A percentile compares a stretch with the other conserved stretches of the same genome.
phyloP scores from a whole-genome alignment of 2,888 invertebrate species.

The Harmothoe impar region DNA sequence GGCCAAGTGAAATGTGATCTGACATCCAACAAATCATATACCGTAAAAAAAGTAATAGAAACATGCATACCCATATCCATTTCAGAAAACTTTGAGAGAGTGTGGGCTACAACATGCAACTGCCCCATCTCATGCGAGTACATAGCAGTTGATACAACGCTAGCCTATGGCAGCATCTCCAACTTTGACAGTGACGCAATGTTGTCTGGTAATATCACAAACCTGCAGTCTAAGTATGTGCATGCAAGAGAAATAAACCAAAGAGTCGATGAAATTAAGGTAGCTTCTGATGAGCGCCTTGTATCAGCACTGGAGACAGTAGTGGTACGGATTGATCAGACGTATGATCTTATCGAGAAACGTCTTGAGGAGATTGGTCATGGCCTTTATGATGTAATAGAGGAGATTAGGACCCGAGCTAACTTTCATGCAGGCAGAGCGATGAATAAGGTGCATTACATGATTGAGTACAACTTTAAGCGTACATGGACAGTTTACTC shows the following conservation, averaged over 20 bases:
- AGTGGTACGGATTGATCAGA: background rate
- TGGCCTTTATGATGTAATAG: background rate
- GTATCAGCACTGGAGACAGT: background rate
- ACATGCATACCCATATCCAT: too few relatives aligned
- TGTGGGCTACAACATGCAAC: background rate
- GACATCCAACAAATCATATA: too few relatives aligned
- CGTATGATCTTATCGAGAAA: background rate
- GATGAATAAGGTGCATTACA: background rate
- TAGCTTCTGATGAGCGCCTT: background rate
- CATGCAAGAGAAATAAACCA: background rate
- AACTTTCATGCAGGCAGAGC: background rate
- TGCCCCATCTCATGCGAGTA: background rate
- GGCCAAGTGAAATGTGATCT: too few relatives aligned
- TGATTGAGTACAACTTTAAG: background rate
- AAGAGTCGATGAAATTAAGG: background rate
- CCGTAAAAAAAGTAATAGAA: too few relatives aligned
- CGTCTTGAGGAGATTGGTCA: background rate
- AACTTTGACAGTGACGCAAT: background rate
- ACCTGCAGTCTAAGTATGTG: background rate
- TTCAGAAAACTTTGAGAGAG: background rate
- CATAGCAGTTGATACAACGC: background rate
- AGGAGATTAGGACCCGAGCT: background rate
- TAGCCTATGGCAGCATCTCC: background rate
- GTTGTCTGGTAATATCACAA: background rate
- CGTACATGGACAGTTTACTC: background rate